phyloP scores from a whole-genome alignment of 2,113 vertebrate species.

The Atlantisia rogersi region DNA sequence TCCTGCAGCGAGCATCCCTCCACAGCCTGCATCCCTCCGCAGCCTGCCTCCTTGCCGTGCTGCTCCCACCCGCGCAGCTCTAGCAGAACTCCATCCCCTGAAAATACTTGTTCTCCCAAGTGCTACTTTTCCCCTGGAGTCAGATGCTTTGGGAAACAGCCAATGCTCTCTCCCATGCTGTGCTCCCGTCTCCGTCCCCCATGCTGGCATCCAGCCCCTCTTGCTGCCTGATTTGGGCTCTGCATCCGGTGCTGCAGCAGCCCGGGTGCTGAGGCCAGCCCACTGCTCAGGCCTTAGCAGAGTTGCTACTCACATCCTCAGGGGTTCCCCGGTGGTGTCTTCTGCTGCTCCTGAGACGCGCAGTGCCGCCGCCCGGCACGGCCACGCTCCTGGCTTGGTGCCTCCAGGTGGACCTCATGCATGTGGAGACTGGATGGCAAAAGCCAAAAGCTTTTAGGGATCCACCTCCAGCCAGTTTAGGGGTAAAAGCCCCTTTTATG shows the following conservation, averaged over 20 bases:
- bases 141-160: not conserved
- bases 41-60: accelerated
- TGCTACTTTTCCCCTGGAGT: accelerated
- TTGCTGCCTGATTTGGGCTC: not conserved
- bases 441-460: not conserved
- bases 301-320: not conserved
- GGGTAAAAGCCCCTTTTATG: no score
- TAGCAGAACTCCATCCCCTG: accelerated
- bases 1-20: no score
- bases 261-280: not conserved
- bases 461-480: not conserved
- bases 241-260: accelerated
- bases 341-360: accelerated
- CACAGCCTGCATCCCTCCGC: no score
- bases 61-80: accelerated
- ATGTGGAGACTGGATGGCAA: accelerated
- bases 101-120: not conserved
- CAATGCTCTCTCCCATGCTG: not conserved
- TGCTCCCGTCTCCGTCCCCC: accelerated
- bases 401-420: not conserved
- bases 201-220: not conserved
- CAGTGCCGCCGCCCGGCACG: accelerated
- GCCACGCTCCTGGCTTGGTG: accelerated
- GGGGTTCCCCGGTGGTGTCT: accelerated
- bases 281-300: accelerated